Percentiles rank a stretch among this genome's conserved stretches.
Evolutionary conservation across 2,888 invertebrate genomes (phyloP).

Genomic region (Chymomyza fuscimana): DNA sequence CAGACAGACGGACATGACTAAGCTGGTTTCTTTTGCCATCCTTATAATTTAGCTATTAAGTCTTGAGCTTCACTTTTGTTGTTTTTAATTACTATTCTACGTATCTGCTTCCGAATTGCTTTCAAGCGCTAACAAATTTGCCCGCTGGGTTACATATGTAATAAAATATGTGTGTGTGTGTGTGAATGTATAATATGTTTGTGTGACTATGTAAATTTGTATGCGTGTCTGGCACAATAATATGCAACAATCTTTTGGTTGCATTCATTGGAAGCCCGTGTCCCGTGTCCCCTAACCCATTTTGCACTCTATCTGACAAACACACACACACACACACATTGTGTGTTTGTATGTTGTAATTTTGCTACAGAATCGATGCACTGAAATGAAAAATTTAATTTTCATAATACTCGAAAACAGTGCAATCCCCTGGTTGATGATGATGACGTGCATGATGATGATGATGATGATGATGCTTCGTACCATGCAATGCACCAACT

Average conservation of each 20-base stretch:
- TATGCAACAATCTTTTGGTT: conserved; percentile 54
- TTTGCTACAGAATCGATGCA: conserved; percentile 43
- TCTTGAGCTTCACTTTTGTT: too few species aligned
- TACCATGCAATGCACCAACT: neutral
- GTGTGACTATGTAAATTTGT: neutral
- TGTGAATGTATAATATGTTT: neutral
- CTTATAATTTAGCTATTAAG: too few species aligned
- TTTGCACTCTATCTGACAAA: neutral
- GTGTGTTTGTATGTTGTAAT: conserved; percentile 22
- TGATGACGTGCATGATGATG: conserved; percentile 18
- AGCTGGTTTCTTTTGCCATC: too few species aligned
- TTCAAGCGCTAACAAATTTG: neutral
- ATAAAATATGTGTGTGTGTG: neutral
- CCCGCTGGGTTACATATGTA: neutral
- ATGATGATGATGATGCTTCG: neutral
- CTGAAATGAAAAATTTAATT: conserved; percentile 73
- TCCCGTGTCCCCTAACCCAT: neutral
- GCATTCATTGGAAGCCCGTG: conserved; percentile 47
- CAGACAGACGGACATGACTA: too few species aligned
- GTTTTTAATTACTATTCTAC: too few species aligned
- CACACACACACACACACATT: neutral
- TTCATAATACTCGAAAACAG: conserved; percentile 68
- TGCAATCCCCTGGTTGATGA: conserved; percentile 36
- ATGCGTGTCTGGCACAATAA: conserved; percentile 40
- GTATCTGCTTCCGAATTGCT: too few species aligned